These are phyloP conservation scores for Elaphurus davidianus DNA, from an alignment of 2,113 vertebrate species.

Conservation along the genomic window DNA sequence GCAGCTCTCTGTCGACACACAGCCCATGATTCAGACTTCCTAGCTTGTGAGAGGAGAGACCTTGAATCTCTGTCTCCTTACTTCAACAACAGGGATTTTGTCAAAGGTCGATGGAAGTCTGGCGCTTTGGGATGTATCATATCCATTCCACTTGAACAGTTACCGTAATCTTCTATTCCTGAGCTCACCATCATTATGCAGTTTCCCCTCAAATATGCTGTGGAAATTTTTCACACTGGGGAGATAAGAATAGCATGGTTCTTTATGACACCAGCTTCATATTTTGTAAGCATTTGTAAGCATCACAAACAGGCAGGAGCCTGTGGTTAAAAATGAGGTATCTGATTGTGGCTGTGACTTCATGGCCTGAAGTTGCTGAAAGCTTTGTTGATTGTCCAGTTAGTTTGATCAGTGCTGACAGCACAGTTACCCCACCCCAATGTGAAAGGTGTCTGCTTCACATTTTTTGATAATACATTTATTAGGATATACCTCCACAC, in stretches of 20 bases:
- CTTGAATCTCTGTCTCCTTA: not conserved
- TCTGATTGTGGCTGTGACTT: not conserved
- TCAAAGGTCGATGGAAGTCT: not conserved
- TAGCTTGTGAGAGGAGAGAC: not conserved
- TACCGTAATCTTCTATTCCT: not conserved
- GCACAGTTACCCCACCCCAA: not conserved
- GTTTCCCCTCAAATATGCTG: not conserved
- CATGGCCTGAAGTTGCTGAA: not conserved
- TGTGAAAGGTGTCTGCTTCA: not conserved
- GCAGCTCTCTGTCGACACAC: not conserved
- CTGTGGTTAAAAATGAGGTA: not conserved
- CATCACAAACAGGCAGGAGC: not conserved
- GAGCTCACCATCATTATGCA: not conserved
- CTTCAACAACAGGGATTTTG: not conserved
- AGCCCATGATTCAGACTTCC: not conserved
- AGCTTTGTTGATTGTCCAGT: not conserved
- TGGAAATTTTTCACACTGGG: not conserved
- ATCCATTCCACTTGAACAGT: not conserved
- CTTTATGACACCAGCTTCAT: not conserved
- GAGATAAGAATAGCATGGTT: not conserved
- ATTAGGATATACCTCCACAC: not conserved
- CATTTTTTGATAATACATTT: not conserved
- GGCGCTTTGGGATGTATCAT: not conserved
- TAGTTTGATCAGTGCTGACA: not conserved
- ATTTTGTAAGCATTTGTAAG: not conserved